These are phyloP conservation scores for Mesembrinibis cayennensis DNA, from an alignment of 2,113 vertebrate species.

Conservation along the genomic window DNA sequence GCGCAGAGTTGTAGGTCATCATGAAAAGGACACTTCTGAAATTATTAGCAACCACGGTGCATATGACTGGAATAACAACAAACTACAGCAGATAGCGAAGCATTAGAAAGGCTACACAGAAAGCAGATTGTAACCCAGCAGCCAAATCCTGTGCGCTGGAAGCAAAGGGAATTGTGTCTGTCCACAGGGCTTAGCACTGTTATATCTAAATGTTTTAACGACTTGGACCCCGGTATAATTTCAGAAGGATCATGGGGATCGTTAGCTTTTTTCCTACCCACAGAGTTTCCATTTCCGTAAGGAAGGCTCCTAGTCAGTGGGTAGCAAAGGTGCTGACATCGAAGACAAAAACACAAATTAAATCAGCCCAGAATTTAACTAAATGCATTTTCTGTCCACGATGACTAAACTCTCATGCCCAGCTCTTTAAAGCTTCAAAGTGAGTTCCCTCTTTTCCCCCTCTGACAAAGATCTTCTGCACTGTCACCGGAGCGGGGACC, in stretches of 20 bases:
- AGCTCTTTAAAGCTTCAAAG: background rate
- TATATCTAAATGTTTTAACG: background rate
- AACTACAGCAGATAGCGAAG: background rate
- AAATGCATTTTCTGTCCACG: background rate
- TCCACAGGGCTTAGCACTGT: background rate
- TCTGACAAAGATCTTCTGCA: background rate
- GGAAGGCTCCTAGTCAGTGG: background rate
- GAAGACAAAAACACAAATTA: background rate
- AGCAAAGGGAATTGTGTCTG: background rate
- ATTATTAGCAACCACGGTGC: background rate
- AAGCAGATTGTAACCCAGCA: background rate
- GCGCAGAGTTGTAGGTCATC: background rate
- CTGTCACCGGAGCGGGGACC: background rate
- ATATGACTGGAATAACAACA: background rate
- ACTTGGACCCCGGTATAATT: background rate
- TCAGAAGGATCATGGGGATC: background rate
- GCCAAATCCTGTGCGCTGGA: background rate
- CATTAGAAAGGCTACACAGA: background rate
- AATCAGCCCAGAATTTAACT: background rate
- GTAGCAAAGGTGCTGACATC: background rate
- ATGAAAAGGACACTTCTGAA: background rate
- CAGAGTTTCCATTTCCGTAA: background rate
- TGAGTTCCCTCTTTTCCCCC: background rate
- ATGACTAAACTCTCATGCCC: background rate
- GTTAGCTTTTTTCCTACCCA: background rate